Conservation (phyloP, 2,113 vertebrate species). For the Oceanites oceanicus region DNA sequence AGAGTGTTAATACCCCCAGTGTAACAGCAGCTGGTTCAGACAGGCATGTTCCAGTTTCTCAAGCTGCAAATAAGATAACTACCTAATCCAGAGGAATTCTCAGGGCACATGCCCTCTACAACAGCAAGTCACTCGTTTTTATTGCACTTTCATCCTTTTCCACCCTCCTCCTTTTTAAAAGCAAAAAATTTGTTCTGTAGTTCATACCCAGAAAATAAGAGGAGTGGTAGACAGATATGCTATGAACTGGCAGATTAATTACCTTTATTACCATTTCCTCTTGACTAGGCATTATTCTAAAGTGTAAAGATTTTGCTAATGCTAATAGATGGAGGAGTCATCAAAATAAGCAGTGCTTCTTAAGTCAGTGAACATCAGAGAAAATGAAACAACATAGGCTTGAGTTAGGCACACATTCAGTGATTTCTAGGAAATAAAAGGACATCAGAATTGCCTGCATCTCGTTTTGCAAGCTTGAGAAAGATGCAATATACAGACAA, state of each 20-base stretch:
- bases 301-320: neutral
- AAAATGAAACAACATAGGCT: neutral
- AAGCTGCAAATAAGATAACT: neutral
- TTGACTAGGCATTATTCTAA: neutral
- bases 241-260: neutral
- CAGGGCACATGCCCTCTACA: rapidly evolving
- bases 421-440: neutral
- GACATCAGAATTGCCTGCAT: neutral
- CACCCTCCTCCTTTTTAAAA: neutral
- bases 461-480: neutral
- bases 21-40: neutral
- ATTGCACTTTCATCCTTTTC: neutral
- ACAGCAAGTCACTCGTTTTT: neutral
- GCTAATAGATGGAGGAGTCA: neutral
- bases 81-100: neutral
- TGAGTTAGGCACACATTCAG: neutral
- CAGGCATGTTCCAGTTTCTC: neutral
- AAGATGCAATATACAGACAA: neutral
- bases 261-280: neutral
- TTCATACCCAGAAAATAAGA: neutral
- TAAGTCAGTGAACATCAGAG: neutral
- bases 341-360: neutral
- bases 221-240: neutral
- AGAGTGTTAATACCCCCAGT: rapidly evolving
- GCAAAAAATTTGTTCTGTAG: neutral